Evolutionary conservation across 2,113 vertebrate genomes (phyloP).

Genomic region (Macaca mulatta): DNA sequence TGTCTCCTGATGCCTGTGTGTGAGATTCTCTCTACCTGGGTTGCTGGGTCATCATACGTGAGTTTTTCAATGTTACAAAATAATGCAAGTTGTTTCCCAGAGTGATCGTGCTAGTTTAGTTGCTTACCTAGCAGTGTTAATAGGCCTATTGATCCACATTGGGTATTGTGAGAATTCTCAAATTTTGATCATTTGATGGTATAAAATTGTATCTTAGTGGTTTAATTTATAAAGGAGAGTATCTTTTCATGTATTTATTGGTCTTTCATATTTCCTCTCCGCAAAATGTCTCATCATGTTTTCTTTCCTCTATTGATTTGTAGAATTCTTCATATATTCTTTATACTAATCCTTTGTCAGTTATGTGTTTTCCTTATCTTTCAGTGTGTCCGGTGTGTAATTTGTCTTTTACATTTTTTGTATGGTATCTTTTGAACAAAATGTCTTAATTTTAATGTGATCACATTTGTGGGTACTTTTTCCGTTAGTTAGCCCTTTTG

Average conservation of each 20-base stretch:
- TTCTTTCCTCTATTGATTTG: neutral
- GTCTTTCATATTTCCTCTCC: neutral
- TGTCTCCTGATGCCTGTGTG: neutral
- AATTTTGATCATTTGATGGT: neutral
- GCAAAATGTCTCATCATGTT: neutral
- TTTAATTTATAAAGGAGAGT: neutral
- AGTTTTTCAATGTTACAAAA: neutral
- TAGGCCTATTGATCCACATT: neutral
- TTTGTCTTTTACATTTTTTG: conserved; percentile 3
- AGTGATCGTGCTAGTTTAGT: neutral
- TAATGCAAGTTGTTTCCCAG: neutral
- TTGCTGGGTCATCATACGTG: neutral
- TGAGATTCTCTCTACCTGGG: neutral
- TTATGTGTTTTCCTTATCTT: neutral
- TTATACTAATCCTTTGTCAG: neutral
- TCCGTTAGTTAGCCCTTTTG: neutral
- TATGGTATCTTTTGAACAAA: neutral
- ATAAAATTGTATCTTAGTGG: neutral
- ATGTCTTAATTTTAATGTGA: neutral
- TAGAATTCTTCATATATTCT: neutral
- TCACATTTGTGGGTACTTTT: neutral
- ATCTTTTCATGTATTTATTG: neutral
- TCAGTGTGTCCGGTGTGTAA: neutral
- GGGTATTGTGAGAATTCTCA: neutral
- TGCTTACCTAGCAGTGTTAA: neutral